These are phyloP conservation scores for Clarias platycephalus DNA, from an alignment of 2,797 vertebrate genomes.

Conservation along the genomic window DNA sequence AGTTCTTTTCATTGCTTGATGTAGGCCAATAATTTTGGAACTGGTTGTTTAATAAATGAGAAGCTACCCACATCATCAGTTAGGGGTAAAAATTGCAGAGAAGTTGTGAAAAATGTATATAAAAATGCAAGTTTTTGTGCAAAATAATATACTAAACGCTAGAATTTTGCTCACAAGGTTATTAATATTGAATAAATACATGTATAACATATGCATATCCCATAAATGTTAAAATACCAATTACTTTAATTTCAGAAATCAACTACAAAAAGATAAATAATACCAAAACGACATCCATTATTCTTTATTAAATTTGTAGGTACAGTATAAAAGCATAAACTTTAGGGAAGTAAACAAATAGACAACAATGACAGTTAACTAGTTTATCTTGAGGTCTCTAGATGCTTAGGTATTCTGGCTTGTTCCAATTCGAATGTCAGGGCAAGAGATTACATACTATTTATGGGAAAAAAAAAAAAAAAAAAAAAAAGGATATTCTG, in stretches of 20 bases:
- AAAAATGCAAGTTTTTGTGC: not conserved
- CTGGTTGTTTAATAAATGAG: too few relatives aligned
- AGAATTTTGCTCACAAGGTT: not conserved
- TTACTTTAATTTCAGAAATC: not conserved
- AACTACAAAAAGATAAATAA: not conserved
- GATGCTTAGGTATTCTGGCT: not conserved
- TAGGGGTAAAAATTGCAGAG: too few relatives aligned
- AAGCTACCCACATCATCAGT: too few relatives aligned
- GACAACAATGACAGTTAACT: not conserved
- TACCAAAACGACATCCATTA: slow-evolving; percentile 17
- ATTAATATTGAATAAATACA: not conserved
- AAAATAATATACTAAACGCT: not conserved
- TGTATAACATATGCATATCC: not conserved
- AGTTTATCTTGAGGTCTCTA: slow-evolving; percentile 15
- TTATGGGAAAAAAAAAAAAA: not conserved
- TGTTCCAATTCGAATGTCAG: not conserved
- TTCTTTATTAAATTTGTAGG: slow-evolving; percentile 62
- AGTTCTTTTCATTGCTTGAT: too few relatives aligned
- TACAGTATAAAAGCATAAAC: slow-evolving; percentile 46
- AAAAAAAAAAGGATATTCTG: not conserved
- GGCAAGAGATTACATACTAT: not conserved
- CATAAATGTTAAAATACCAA: not conserved
- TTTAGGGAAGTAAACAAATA: slow-evolving; percentile 14
- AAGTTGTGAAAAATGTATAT: too few relatives aligned
- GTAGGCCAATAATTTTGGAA: too few relatives aligned